Conservation (phyloP, 2,888 invertebrate species). For the Xestoiulus laeticollis region DNA sequence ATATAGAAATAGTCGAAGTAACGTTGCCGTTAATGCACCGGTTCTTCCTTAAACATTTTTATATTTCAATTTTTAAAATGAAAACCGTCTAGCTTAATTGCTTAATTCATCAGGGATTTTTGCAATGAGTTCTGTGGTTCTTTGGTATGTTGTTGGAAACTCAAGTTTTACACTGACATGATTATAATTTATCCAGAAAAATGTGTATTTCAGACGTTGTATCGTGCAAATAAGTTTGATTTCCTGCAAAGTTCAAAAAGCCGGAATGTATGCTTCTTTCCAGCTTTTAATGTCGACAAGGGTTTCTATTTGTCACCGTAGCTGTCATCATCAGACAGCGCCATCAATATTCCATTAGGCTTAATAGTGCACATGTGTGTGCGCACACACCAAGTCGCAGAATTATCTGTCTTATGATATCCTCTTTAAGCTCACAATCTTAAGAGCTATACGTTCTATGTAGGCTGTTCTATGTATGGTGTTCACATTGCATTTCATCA, state of each 20-base stretch:
- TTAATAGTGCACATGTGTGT: neutral
- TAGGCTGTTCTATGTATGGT: neutral
- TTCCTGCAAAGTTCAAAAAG: neutral
- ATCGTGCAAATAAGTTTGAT: neutral
- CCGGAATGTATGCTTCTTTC: neutral
- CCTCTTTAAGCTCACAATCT: neutral
- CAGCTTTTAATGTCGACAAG: neutral
- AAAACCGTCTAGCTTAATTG: neutral
- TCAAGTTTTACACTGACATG: neutral
- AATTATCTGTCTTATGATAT: conserved; percentile 35
- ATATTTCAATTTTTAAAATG: neutral
- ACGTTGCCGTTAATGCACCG: neutral
- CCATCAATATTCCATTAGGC: conserved; percentile 7
- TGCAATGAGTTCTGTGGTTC: neutral
- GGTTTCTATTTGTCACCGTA: conserved; percentile 27
- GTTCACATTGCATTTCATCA: neutral
- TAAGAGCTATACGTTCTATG: neutral
- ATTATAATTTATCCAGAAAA: neutral
- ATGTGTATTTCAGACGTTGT: neutral
- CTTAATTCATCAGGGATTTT: neutral
- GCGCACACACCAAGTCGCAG: neutral
- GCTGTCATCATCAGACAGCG: conserved; percentile 20
- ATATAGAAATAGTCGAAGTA: too few species aligned
- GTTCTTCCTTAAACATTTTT: neutral
- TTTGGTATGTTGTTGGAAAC: neutral